These are phyloP conservation scores for Emydura subglobosa DNA, from an alignment of 2,113 vertebrate genomes.

Conservation along the genomic window DNA sequence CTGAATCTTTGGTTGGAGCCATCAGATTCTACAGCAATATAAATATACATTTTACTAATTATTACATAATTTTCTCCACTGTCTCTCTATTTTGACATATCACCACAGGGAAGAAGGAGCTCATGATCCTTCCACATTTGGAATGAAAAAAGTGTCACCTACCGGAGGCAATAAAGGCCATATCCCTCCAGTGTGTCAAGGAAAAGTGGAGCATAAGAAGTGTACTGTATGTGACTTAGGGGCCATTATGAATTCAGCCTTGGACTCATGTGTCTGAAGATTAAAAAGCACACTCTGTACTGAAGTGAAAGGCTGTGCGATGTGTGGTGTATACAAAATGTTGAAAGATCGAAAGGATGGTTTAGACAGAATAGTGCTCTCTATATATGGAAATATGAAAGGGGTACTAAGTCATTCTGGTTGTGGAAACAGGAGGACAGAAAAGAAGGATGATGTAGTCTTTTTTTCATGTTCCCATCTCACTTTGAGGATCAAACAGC, in stretches of 20 bases:
- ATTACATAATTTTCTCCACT: not conserved
- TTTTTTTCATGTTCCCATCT: not conserved
- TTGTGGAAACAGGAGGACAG: not conserved
- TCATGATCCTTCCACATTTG: not conserved
- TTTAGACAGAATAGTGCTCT: not conserved
- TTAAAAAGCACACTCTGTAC: not conserved
- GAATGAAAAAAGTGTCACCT: not conserved
- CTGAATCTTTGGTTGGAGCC: not conserved
- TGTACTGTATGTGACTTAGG: rapidly evolving
- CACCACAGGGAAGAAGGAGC: not conserved
- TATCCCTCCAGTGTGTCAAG: not conserved
- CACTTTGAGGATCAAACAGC: not conserved
- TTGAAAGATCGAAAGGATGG: not conserved
- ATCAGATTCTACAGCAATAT: not conserved
- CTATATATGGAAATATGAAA: not conserved
- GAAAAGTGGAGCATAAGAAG: not conserved
- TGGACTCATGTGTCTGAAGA: rapidly evolving
- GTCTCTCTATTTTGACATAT: not conserved
- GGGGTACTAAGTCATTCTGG: not conserved
- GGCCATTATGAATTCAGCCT: not conserved
- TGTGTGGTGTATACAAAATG: not conserved
- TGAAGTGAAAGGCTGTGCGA: not conserved
- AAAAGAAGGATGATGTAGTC: not conserved
- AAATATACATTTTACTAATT: not conserved
- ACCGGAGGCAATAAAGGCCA: not conserved